Percentiles rank a stretch among this genome's conserved stretches.
phyloP scores from a whole-genome alignment of 2,888 invertebrate species.

The Lepidochitona cinerea region DNA sequence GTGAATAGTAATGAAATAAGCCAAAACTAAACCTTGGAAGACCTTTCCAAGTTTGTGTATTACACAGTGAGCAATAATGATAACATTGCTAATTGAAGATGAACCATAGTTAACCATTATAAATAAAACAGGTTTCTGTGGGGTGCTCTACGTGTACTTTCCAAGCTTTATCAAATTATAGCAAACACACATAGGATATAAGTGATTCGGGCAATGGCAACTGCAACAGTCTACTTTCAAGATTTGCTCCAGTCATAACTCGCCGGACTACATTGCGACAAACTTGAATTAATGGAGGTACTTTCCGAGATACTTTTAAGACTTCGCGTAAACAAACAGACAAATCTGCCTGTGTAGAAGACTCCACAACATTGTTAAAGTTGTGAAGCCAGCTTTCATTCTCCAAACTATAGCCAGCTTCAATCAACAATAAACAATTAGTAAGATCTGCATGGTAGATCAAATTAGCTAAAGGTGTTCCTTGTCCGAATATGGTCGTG shows the following conservation, averaged over 20 bases:
- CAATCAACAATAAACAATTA: constrained; percentile 34
- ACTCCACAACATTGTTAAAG: not conserved
- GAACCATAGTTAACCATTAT: too few species aligned
- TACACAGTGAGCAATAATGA: too few species aligned
- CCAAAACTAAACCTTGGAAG: too few species aligned
- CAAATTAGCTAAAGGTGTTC: constrained; percentile 46
- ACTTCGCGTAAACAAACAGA: not conserved
- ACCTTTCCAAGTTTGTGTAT: too few species aligned
- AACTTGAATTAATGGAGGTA: not conserved
- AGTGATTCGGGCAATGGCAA: not conserved
- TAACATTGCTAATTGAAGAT: too few species aligned
- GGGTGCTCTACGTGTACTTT: too few species aligned
- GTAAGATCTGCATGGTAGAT: constrained; percentile 32
- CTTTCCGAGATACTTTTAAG: not conserved
- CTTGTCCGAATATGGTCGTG: constrained; percentile 42
- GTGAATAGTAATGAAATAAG: too few species aligned
- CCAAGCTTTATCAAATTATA: not conserved
- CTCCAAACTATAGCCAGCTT: constrained; percentile 40
- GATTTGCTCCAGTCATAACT: not conserved
- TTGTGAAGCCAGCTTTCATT: constrained; percentile 29
- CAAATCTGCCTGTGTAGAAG: not conserved
- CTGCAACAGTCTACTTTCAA: not conserved
- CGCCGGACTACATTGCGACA: not conserved
- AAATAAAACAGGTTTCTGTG: too few species aligned
- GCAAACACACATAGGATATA: not conserved